These are phyloP conservation scores for Polietes domitor DNA, from an alignment of 2,888 invertebrate genomes.

Conservation along the genomic window DNA sequence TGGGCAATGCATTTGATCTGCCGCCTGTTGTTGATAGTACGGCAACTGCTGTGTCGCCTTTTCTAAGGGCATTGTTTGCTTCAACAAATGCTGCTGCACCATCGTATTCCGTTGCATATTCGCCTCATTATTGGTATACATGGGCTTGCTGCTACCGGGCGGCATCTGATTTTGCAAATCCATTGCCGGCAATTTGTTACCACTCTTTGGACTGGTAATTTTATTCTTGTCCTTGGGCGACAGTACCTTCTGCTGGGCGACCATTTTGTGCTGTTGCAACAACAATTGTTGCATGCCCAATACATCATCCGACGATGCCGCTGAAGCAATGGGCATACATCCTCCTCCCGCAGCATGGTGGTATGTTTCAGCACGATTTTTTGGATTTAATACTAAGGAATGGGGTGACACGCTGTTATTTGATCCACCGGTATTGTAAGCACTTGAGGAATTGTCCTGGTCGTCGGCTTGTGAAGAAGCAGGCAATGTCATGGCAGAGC, in stretches of 20 bases:
- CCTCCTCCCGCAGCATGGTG: background rate
- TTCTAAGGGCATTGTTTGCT: slow-evolving; percentile 81
- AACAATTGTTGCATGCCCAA: slow-evolving; percentile 35
- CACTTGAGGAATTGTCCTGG: slow-evolving; percentile 85
- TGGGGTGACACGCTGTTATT: slow-evolving; percentile 84
- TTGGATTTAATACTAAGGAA: slow-evolving; percentile 81
- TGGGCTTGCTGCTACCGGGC: slow-evolving; percentile 76
- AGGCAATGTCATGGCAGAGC: slow-evolving; percentile 44
- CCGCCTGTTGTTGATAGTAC: slow-evolving; percentile 54
- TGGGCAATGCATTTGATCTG: slow-evolving; percentile 70
- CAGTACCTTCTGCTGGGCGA: slow-evolving; percentile 49
- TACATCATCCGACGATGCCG: slow-evolving; percentile 23
- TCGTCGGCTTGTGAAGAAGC: slow-evolving; percentile 78
- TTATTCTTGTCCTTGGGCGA: slow-evolving; percentile 55
- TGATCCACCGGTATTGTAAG: slow-evolving; percentile 89
- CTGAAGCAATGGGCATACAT: slow-evolving; percentile 43
- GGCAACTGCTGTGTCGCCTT: slow-evolving; percentile 71
- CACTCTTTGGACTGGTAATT: slow-evolving; percentile 48
- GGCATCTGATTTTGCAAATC: background rate
- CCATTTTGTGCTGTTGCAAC: slow-evolving; percentile 30
- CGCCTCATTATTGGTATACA: slow-evolving; percentile 84
- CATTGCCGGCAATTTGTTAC: slow-evolving; percentile 21
- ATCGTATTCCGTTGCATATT: slow-evolving; percentile 87
- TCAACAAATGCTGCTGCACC: slow-evolving; percentile 85
- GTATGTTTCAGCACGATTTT: slow-evolving; percentile 56